Conservation (phyloP, 2,797 vertebrate species). For the Tenualosa ilisha region DNA sequence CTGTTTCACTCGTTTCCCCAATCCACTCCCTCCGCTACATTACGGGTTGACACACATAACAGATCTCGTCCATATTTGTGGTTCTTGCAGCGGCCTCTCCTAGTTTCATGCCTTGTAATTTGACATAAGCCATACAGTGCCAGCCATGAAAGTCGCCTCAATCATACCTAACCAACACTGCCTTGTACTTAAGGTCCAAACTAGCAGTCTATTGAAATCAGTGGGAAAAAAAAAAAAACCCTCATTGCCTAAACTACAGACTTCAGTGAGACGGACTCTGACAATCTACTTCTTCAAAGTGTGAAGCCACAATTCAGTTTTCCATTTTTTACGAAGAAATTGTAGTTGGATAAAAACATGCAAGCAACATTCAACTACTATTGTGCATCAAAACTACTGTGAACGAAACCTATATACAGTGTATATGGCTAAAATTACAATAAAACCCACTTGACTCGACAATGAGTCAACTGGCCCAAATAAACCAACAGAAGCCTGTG, state of each 20-base stretch:
- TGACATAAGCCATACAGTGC: neutral
- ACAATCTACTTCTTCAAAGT: neutral
- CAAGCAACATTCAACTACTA: neutral
- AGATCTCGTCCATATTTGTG: neutral
- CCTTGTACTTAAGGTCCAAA: neutral
- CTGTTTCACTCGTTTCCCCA: neutral
- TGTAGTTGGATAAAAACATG: neutral
- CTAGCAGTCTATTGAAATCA: neutral
- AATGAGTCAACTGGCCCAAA: too few species aligned
- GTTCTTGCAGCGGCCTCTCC: neutral
- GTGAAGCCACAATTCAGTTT: neutral
- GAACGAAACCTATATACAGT: too few species aligned
- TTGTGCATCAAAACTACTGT: too few species aligned
- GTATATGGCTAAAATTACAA: too few species aligned
- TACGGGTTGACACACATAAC: neutral
- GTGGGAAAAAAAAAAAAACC: neutral
- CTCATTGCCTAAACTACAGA: neutral
- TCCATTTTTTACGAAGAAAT: neutral
- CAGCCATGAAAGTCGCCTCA: neutral
- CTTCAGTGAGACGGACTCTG: neutral
- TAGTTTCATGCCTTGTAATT: neutral
- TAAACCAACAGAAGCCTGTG: neutral
- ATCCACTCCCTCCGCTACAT: neutral
- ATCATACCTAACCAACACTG: neutral
- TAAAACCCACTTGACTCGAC: too few species aligned